Evolutionary conservation across 2,888 invertebrate species (phyloP).

Genomic region (Argyra leucocephala): DNA sequence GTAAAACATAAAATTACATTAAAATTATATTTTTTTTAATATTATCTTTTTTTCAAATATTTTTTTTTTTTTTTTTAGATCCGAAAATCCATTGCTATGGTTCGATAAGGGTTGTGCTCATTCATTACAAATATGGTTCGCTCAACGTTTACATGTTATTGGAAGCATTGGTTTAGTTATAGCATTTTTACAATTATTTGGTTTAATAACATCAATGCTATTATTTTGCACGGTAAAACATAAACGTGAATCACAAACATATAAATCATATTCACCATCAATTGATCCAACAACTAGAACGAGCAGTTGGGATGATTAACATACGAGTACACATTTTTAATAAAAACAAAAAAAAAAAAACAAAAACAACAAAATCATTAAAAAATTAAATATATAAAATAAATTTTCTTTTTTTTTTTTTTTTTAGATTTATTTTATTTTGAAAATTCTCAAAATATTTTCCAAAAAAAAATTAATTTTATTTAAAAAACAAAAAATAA

Average conservation of each 20-base stretch:
- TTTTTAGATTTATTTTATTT: too few species aligned
- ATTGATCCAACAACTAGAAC: constrained; percentile 43
- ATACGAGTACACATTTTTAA: constrained; percentile 12
- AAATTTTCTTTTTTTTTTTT: too few species aligned
- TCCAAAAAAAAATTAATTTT: too few species aligned
- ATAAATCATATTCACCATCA: constrained; percentile 55
- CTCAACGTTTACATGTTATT: constrained; percentile 67
- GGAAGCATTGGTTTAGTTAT: constrained; percentile 66
- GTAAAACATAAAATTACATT: constrained; percentile 9
- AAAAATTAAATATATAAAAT: too few species aligned
- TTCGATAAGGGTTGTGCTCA: constrained; percentile 64
- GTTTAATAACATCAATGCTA: constrained; percentile 65
- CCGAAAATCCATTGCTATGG: constrained; percentile 49
- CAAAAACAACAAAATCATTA: background rate
- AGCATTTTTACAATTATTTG: constrained; percentile 69
- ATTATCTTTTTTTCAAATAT: constrained; percentile 11
- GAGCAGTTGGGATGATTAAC: constrained; percentile 43
- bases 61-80: constrained; percentile 27
- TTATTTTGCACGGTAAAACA: constrained; percentile 64
- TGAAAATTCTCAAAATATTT: too few species aligned
- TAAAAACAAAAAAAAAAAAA: constrained; percentile 7
- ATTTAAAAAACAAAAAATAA: too few species aligned
- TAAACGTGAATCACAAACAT: constrained; percentile 57
- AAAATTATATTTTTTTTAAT: background rate
- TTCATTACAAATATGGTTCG: constrained; percentile 66